Conservation (phyloP, 1,140 invertebrate genomes). For the Drosophila hydei region DNA sequence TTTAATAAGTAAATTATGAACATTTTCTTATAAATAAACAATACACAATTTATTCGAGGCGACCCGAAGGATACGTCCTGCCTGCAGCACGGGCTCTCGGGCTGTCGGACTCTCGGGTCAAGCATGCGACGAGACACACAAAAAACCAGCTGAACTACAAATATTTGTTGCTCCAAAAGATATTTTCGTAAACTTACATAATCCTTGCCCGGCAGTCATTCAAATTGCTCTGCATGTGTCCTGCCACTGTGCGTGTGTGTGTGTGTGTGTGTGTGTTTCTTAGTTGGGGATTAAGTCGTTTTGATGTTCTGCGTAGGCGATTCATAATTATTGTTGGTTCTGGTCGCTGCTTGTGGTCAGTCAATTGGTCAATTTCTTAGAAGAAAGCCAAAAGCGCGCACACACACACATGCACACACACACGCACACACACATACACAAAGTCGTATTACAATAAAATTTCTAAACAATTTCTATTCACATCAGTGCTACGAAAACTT, state of each 20-base stretch:
- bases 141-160: constrained; percentile 64
- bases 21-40: constrained; percentile 79
- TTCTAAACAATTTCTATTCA: constrained; percentile 28
- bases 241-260: constrained; percentile 20
- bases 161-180: constrained; percentile 58
- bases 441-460: constrained; percentile 15
- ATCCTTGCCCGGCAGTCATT: constrained; percentile 69
- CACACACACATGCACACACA: background rate
- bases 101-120: constrained; percentile 9
- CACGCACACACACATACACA: background rate
- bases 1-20: constrained; percentile 83
- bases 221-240: constrained; percentile 39
- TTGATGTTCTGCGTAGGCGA: constrained; percentile 65
- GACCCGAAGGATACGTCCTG: constrained; percentile 2
- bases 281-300: constrained; percentile 73
- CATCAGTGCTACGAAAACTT: constrained; percentile 36
- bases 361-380: constrained; percentile 81
- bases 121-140: constrained; percentile 38
- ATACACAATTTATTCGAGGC: constrained; percentile 78
- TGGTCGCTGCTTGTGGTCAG: constrained; percentile 70
- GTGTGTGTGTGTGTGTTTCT: constrained; percentile 22
- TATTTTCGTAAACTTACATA: constrained; percentile 61
- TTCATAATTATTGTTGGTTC: constrained; percentile 52
- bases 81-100: background rate
- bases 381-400: constrained; percentile 56